These are phyloP conservation scores for Rhagoletis zephyria DNA, from an alignment of 1,140 invertebrate species.

Conservation along the genomic window DNA sequence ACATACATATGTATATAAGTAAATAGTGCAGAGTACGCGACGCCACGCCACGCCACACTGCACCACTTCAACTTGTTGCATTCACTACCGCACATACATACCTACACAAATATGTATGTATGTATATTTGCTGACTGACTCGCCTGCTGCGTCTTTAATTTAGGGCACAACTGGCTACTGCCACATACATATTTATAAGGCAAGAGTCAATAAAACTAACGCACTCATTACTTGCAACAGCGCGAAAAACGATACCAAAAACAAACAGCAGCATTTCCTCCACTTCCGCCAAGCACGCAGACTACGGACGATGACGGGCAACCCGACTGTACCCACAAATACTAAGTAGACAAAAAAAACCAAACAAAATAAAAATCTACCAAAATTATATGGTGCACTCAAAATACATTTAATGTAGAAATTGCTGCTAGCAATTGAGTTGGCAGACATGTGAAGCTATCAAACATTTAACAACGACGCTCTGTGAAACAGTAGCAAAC, in stretches of 20 bases:
- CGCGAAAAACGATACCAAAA: background rate
- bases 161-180: conserved; percentile 17
- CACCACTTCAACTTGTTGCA: conserved; percentile 34
- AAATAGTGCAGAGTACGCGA: background rate
- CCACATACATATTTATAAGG: background rate
- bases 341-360: background rate
- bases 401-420: background rate
- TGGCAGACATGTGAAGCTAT: conserved; percentile 46
- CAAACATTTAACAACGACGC: conserved; percentile 1
- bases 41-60: background rate
- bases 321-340: conserved; percentile 1
- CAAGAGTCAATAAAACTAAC: conserved; percentile 19
- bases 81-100: background rate
- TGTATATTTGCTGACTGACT: background rate
- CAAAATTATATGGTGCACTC: conserved; percentile 3
- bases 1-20: background rate
- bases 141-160: conserved; percentile 45
- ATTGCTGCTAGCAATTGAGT: conserved; percentile 22
- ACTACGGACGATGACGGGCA: background rate
- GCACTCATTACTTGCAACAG: conserved; percentile 31
- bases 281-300: background rate
- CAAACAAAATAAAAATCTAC: background rate
- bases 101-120: too few relatives aligned
- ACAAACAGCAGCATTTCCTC: conserved; percentile 13
- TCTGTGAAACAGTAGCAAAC: conserved; percentile 15